phyloP scores from a whole-genome alignment of 2,113 vertebrate species.

The Gorsachius goisagi region DNA sequence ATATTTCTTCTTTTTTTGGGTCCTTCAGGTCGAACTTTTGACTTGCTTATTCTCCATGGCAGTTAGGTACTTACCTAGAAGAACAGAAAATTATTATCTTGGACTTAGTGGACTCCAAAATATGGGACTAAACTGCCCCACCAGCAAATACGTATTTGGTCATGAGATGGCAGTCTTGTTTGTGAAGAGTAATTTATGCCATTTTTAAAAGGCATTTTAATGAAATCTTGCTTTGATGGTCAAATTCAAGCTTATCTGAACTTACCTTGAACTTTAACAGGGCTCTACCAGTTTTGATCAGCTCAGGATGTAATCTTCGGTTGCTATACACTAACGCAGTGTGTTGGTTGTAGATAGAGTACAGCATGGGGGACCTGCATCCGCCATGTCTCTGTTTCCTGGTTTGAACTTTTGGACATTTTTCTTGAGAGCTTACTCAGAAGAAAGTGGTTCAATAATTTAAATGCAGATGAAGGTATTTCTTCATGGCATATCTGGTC shows the following conservation, averaged over 20 bases:
- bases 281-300: background rate
- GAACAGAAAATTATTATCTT: background rate
- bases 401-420: background rate
- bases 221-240: background rate
- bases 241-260: background rate
- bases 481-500: background rate
- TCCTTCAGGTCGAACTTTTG: background rate
- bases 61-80: background rate
- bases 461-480: background rate
- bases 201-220: background rate
- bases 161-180: background rate
- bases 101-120: background rate
- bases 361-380: background rate
- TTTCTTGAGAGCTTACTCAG: background rate
- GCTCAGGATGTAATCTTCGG: background rate
- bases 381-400: background rate
- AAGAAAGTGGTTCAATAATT: background rate
- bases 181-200: background rate
- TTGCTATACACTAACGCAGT: background rate
- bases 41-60: background rate
- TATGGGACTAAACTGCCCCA: background rate
- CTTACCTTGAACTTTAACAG: background rate
- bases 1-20: background rate
- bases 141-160: background rate
- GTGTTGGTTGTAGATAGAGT: background rate